These are phyloP conservation scores for Limenitis camilla DNA, from an alignment of 2,888 invertebrate genomes.

Conservation along the genomic window DNA sequence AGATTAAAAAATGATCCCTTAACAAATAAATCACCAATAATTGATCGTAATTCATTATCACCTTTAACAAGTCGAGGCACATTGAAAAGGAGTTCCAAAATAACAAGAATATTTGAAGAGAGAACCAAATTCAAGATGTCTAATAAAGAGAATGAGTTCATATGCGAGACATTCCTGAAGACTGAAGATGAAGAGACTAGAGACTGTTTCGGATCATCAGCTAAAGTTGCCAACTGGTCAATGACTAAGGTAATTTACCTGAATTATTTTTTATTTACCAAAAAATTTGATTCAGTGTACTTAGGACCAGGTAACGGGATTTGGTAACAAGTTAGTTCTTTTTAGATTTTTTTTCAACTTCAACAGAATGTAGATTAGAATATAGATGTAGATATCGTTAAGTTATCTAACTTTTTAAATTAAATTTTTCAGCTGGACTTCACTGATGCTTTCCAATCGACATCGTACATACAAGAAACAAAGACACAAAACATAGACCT, in stretches of 20 bases:
- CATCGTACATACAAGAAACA: slow-evolving; percentile 26
- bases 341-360: too few relatives aligned
- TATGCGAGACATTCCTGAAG: slow-evolving; percentile 39
- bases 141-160: slow-evolving; percentile 36
- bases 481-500: slow-evolving; percentile 30
- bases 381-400: neutral
- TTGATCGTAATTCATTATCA: slow-evolving; percentile 26
- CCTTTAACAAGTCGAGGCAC: slow-evolving; percentile 25
- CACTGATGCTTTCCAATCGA: slow-evolving; percentile 43
- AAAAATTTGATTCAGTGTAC: slow-evolving; percentile 10
- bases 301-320: slow-evolving; percentile 1
- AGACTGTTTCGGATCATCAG: slow-evolving; percentile 41
- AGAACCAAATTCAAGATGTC: slow-evolving; percentile 50
- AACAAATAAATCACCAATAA: slow-evolving; percentile 30
- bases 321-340: slow-evolving; percentile 7
- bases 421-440: slow-evolving; percentile 52
- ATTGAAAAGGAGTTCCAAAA: slow-evolving; percentile 37
- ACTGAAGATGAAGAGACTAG: slow-evolving; percentile 59
- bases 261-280: slow-evolving; percentile 13
- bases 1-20: slow-evolving; percentile 38
- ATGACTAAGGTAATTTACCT: slow-evolving; percentile 44
- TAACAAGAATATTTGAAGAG: slow-evolving; percentile 55
- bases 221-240: slow-evolving; percentile 37
- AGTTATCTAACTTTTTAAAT: neutral
- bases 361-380: neutral